Evolutionary conservation across 2,888 invertebrate species (phyloP).

Genomic region (Lithophane semibrunnea): DNA sequence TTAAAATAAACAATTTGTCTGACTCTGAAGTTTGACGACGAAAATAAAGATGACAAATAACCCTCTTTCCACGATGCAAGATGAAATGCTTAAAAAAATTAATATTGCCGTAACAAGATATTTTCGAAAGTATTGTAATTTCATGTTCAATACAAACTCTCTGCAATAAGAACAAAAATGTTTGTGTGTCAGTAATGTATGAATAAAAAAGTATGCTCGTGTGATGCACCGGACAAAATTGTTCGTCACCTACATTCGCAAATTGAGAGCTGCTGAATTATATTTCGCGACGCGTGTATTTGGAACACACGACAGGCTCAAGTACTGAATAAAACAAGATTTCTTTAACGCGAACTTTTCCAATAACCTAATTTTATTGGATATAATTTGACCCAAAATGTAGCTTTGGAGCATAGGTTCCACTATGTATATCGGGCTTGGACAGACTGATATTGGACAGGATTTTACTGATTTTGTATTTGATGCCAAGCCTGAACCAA

Average conservation of each 20-base stretch:
- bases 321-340: neutral
- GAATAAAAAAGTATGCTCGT: constrained; percentile 53
- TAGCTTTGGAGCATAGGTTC: no score
- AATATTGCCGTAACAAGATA: constrained; percentile 11
- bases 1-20: neutral
- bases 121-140: constrained; percentile 39
- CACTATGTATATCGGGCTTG: no score
- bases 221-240: constrained; percentile 57
- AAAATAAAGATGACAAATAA: neutral
- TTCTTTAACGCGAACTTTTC: neutral
- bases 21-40: neutral
- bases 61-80: neutral
- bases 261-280: constrained; percentile 47
- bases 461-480: no score
- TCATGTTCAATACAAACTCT: constrained; percentile 16
- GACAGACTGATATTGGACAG: no score
- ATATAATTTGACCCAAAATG: no score
- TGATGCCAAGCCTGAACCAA: no score
- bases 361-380: neutral
- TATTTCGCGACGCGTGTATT: constrained; percentile 19
- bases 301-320: constrained; percentile 13
- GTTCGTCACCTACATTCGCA: constrained; percentile 49
- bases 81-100: neutral
- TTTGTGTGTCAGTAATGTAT: constrained; percentile 57
- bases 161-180: constrained; percentile 44